Percentiles rank a stretch among this genome's conserved stretches.
Conservation (phyloP, 2,113 vertebrate species). For the Haliaeetus leucogaster region DNA sequence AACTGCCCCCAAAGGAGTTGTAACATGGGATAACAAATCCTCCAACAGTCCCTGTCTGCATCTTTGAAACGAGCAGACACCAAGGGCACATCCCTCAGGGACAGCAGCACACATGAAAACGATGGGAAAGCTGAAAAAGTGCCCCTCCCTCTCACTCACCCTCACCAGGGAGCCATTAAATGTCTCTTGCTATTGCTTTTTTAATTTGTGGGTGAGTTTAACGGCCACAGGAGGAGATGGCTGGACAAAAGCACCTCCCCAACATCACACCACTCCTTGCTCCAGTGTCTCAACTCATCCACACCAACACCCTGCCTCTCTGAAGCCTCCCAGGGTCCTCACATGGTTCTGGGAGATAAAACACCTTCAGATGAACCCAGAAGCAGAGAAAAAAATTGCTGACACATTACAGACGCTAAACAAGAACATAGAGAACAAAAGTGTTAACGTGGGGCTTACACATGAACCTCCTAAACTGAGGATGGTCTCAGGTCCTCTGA, state of each 20-base stretch:
- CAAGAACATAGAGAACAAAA: not conserved
- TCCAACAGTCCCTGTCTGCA: not conserved
- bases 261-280: accelerated
- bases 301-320: not conserved
- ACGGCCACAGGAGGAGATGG: not conserved
- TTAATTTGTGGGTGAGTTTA: not conserved
- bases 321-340: not conserved
- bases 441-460: not conserved
- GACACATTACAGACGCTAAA: not conserved
- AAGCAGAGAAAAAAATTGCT: not conserved
- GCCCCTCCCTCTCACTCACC: not conserved
- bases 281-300: not conserved
- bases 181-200: not conserved
- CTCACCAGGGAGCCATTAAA: not conserved
- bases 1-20: not conserved
- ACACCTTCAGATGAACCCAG: not conserved
- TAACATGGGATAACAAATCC: not conserved
- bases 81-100: not conserved
- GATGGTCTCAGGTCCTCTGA: not conserved
- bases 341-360: not conserved
- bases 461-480: not conserved
- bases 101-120: not conserved
- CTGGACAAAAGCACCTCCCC: not conserved
- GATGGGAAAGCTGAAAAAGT: not conserved
- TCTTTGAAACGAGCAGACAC: conserved; percentile 21